Conservation (phyloP, 2,888 invertebrate genomes). For the Acanthosoma haemorrhoidale region DNA sequence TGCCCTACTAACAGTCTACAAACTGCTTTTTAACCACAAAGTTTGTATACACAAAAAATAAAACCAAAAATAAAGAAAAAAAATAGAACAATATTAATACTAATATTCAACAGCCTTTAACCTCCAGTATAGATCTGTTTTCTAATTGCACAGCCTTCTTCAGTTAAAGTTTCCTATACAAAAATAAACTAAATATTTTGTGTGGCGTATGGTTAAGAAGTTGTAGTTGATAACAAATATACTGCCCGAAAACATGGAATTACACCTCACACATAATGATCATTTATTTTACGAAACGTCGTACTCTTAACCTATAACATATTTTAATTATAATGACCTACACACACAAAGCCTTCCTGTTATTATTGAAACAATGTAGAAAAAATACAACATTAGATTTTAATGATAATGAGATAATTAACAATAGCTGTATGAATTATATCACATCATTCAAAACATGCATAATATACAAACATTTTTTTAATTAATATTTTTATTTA, state of each 20-base stretch:
- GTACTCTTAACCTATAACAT: background rate
- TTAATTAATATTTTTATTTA: too few relatives aligned
- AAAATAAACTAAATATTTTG: slow-evolving; percentile 24
- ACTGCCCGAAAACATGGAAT: background rate
- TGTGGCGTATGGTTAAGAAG: slow-evolving; percentile 34
- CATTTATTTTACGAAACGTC: background rate
- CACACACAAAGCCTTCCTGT: background rate
- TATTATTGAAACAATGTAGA: background rate
- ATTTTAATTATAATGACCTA: background rate
- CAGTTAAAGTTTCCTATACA: slow-evolving; percentile 29
- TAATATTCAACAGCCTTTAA: slow-evolving; percentile 32
- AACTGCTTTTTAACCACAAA: slow-evolving; percentile 11
- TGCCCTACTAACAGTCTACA: slow-evolving; percentile 28
- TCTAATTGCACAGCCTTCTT: slow-evolving; percentile 29
- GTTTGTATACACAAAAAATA: background rate
- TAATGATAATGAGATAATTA: background rate
- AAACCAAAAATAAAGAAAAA: background rate
- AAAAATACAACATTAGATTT: background rate
- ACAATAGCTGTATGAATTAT: background rate
- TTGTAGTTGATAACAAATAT: slow-evolving; percentile 22
- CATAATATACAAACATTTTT: background rate
- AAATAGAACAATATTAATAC: slow-evolving; percentile 11
- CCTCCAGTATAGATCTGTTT: slow-evolving; percentile 33
- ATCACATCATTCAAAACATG: background rate
- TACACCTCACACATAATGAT: background rate